These are phyloP conservation scores for Clanis bilineata DNA, from an alignment of 2,888 invertebrate species.

Conservation along the genomic window DNA sequence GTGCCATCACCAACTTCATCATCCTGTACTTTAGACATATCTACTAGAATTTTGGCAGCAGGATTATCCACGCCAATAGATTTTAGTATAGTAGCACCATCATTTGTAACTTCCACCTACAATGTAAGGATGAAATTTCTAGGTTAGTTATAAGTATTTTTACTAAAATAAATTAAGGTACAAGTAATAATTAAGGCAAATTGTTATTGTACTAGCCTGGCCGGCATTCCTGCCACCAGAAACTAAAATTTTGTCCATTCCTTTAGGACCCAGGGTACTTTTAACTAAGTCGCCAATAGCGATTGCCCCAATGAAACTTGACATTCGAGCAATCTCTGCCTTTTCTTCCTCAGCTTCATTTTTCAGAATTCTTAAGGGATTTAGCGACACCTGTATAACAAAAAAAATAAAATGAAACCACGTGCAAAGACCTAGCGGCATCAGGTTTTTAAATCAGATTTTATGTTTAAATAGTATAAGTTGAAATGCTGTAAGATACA, in stretches of 20 bases:
- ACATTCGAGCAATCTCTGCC: constrained; percentile 97
- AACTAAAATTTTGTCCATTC: constrained; percentile 97
- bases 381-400: constrained; percentile 88
- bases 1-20: constrained; percentile 99
- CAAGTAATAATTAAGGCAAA: background rate
- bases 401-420: constrained; percentile 38
- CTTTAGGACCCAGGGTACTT: constrained; percentile 99
- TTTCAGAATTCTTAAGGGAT: constrained; percentile 96
- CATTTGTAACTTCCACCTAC: constrained; percentile 97
- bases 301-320: constrained; percentile 99
- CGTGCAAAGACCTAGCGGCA: constrained; percentile 46
- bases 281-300: constrained; percentile 99
- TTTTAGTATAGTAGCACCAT: constrained; percentile 99
- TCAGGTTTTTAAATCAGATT: constrained; percentile 39
- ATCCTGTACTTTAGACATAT: constrained; percentile 99
- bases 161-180: background rate
- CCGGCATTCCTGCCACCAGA: constrained; percentile 90
- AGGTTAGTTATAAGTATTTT: background rate
- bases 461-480: background rate
- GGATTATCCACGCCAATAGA: constrained; percentile 99
- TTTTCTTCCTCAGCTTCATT: constrained; percentile 99
- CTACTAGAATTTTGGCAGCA: constrained; percentile 99
- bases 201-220: constrained; percentile 55
- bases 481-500: background rate
- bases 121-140: background rate